Percentiles rank a stretch among this genome's conserved stretches.
Evolutionary conservation across 2,113 vertebrate genomes (phyloP).

Genomic region (Mustela nigripes): DNA sequence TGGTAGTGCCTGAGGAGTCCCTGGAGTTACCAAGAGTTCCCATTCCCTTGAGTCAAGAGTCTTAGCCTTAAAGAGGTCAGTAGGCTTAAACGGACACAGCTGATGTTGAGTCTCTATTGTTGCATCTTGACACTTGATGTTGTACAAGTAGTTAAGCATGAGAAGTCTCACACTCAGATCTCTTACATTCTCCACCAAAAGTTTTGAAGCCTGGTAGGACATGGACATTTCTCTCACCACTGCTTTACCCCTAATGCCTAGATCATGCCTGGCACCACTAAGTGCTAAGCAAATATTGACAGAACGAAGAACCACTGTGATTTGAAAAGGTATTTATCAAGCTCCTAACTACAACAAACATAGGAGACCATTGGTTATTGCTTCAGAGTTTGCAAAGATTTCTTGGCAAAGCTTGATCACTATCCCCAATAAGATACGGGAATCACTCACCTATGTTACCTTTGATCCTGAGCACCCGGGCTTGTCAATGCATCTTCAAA

Average conservation of each 20-base stretch:
- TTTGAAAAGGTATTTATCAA: neutral
- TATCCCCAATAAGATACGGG: fast-evolving
- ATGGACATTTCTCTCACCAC: fast-evolving
- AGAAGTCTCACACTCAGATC: neutral
- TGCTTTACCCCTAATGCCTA: neutral
- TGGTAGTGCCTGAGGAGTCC: neutral
- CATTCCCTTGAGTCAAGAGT: neutral
- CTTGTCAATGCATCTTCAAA: fast-evolving
- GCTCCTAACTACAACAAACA: neutral
- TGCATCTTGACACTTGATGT: neutral
- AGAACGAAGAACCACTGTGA: neutral
- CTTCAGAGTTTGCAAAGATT: neutral
- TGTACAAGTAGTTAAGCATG: neutral
- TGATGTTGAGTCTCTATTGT: neutral
- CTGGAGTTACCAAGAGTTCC: neutral
- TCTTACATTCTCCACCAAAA: neutral
- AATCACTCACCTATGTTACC: no score
- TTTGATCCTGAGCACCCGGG: fast-evolving
- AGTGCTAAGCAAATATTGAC: neutral
- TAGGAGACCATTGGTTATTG: neutral
- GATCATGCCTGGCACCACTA: neutral
- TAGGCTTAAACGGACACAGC: neutral
- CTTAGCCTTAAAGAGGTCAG: neutral
- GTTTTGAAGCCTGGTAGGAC: neutral
- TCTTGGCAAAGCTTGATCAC: no score